phyloP scores from a whole-genome alignment of 1,140 invertebrate genomes.

The Listronotus oregonensis region DNA sequence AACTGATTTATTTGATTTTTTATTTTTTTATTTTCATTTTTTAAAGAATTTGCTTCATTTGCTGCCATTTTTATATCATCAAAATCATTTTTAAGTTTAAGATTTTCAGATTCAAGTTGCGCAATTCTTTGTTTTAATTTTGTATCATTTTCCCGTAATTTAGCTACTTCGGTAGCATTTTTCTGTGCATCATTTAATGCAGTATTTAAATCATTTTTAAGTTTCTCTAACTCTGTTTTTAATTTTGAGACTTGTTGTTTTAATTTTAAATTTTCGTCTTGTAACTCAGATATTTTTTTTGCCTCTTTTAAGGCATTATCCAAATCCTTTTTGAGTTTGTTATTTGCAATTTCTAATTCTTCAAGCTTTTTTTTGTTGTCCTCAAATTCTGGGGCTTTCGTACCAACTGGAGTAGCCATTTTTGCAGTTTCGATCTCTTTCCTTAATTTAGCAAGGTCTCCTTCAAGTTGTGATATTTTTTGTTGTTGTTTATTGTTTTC shows the following conservation, averaged over 20 bases:
- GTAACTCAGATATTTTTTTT: background rate
- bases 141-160: constrained; percentile 24
- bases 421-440: constrained; percentile 30
- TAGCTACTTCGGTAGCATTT: background rate
- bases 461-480: constrained; percentile 30
- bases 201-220: constrained; percentile 19
- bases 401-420: background rate
- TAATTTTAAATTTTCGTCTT: constrained; percentile 23
- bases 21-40: constrained; percentile 27
- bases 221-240: constrained; percentile 20
- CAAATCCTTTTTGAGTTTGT: constrained; percentile 35
- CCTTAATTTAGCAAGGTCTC: constrained; percentile 29
- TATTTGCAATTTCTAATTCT: constrained; percentile 24
- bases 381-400: background rate
- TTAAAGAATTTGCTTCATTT: background rate
- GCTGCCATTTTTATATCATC: constrained; percentile 18
- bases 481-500: constrained; percentile 32
- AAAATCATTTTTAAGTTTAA: constrained; percentile 26
- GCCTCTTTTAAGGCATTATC: constrained; percentile 26
- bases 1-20: constrained; percentile 25
- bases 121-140: constrained; percentile 33
- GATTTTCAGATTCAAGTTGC: constrained; percentile 31
- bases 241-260: constrained; percentile 13
- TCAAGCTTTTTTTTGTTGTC: constrained; percentile 21
- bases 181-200: constrained; percentile 10